These are phyloP conservation scores for Allolobophora icterica DNA, from an alignment of 2,888 invertebrate species.

Conservation along the genomic window DNA sequence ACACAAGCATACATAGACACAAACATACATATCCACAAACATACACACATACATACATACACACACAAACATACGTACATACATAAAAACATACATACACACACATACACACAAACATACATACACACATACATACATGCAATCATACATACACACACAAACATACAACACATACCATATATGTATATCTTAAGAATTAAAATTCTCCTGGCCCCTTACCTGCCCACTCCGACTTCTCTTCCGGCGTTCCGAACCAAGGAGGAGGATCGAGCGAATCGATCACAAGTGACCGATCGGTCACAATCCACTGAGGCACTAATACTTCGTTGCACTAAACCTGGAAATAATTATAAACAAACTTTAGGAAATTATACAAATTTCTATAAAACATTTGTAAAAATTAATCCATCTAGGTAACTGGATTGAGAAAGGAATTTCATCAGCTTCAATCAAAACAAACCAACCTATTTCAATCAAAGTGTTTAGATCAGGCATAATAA, in stretches of 20 bases:
- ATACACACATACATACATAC: too few species aligned
- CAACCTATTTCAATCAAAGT: too few species aligned
- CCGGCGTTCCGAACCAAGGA: neutral
- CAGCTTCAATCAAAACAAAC: neutral
- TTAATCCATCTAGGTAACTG: too few species aligned
- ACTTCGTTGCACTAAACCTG: conserved; percentile 7
- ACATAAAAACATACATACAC: too few species aligned
- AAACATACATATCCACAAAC: too few species aligned
- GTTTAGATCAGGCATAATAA: too few species aligned
- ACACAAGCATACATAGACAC: too few species aligned
- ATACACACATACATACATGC: too few species aligned
- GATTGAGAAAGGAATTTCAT: neutral
- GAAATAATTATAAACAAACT: neutral
- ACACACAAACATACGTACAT: too few species aligned
- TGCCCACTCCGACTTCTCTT: neutral
- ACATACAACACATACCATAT: neutral
- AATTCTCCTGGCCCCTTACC: neutral
- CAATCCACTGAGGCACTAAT: neutral
- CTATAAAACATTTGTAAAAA: too few species aligned
- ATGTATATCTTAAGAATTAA: neutral
- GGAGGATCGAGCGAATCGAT: neutral
- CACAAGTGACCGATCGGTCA: neutral
- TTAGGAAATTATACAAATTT: neutral
- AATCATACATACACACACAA: neutral
- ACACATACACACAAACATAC: too few species aligned